Evolutionary conservation across 1,140 invertebrate genomes (phyloP).

Genomic region (Drosophila lini): DNA sequence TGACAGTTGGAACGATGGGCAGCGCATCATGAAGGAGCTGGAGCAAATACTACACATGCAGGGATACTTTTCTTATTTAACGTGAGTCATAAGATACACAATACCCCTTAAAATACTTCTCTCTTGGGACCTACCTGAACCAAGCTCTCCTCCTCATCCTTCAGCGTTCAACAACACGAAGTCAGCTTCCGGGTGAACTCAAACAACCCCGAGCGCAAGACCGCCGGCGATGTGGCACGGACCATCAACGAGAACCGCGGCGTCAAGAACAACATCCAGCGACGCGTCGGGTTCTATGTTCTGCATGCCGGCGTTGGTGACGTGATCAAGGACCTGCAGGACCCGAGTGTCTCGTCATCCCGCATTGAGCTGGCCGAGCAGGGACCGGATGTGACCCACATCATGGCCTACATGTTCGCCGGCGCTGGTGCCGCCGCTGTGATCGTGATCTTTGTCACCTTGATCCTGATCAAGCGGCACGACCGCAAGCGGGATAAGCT

Average conservation of each 20-base stretch:
- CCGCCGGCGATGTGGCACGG: conserved; percentile 89
- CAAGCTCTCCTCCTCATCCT: neutral
- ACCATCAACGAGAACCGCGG: conserved; percentile 88
- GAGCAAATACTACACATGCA: conserved; percentile 84
- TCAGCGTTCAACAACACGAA: conserved; percentile 89
- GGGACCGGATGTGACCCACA: conserved; percentile 79
- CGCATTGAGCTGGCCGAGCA: conserved; percentile 78
- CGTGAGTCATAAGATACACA: conserved; percentile 47
- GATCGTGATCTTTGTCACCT: conserved; percentile 88
- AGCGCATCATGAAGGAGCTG: conserved; percentile 82
- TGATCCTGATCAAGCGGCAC: conserved; percentile 91
- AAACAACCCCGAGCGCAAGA: conserved; percentile 88
- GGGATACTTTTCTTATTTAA: conserved; percentile 84
- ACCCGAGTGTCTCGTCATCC: conserved; percentile 66
- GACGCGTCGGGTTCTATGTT: conserved; percentile 86
- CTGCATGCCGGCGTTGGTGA: conserved; percentile 91
- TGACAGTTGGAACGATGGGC: conserved; percentile 83
- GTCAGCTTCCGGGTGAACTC: conserved; percentile 93
- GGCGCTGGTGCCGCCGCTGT: conserved; percentile 87
- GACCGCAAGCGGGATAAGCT: conserved; percentile 88
- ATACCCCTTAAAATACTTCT: too few relatives aligned
- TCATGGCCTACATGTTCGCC: conserved; percentile 83
- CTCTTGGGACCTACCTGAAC: neutral
- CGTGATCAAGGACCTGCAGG: conserved; percentile 86
- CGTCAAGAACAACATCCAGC: conserved; percentile 83